Evolutionary conservation across 2,797 vertebrate genomes (phyloP), one percentile per base, ranked within the genome.

Genomic region (Semotilus atromaculatus): DNA sequence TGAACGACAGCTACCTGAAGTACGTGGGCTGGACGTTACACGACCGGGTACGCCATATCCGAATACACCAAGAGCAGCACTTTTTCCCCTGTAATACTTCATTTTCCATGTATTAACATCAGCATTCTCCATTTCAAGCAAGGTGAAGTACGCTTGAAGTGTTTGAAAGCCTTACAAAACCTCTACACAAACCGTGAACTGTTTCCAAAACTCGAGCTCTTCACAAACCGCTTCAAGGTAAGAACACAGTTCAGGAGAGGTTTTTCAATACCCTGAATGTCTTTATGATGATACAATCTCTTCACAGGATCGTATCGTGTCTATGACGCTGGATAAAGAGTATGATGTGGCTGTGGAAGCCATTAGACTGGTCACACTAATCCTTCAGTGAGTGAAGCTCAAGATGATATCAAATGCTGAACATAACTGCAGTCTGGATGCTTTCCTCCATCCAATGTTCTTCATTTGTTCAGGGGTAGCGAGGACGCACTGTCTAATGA

Each of bases 211-310:
- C 94, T 99, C 86, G 98, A 99, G 92, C 96, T 99, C 60, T 99
- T 99, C 93, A 99, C 98, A 71, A 99, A 99, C 90, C 95, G 97
- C 91, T 99, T 99, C 90, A 99, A 99, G 97, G 97, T 99, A 96
- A 85, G 7, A 3, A 14, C 7, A 14, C 31, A 13, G 43, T 82
- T 36, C 14, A n/a, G 55, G 40, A 62, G 40, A 23, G 5, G 13
- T 75, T 16, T 67, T 19, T 13, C 23, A 29, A 23, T 55, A 29
- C 6, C 26, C 43, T 48, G 55, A 48, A 75, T 72, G 85, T 70
- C 31, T 31, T 78, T 23, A 82, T 14, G 48, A 11, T 11, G 6
- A 8, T 34, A 29, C 18, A 73, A 75, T 90, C 87, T 85, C 83
- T 90, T 91, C 75, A 70, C 90, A 99, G 98, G 98, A 99, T 89